Percentiles rank a stretch among this genome's conserved stretches.
These are phyloP conservation scores for Leucozona laternaria DNA, from an alignment of 2,888 invertebrate species.

Conservation along the genomic window DNA sequence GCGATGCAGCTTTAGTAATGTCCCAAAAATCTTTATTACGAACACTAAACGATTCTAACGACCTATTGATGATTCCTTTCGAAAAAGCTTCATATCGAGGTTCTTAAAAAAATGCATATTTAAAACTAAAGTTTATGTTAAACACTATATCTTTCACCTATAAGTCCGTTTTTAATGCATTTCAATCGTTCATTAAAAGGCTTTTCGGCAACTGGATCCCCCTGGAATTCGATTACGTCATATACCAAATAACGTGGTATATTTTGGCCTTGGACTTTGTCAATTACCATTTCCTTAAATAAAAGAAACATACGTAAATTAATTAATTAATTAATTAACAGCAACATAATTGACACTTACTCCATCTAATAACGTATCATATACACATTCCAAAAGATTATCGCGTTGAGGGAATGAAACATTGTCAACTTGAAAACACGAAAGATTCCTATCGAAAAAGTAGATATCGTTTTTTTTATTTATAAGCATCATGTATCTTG, in stretches of 20 bases:
- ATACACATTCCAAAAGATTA: constrained; percentile 89
- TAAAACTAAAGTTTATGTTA: constrained; percentile 5
- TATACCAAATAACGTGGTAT: constrained; percentile 97
- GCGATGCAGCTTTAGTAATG: constrained; percentile 87
- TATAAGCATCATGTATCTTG: constrained; percentile 98
- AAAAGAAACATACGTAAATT: constrained; percentile 1
- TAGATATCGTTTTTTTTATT: constrained; percentile 93
- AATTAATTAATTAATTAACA: neutral
- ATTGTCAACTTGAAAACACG: constrained; percentile 93
- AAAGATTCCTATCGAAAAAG: constrained; percentile 97
- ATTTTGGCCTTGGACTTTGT: constrained; percentile 89
- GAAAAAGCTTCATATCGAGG: constrained; percentile 90
- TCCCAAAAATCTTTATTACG: constrained; percentile 97
- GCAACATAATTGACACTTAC: constrained; percentile 85
- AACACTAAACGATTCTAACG: constrained; percentile 94
- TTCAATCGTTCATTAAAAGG: constrained; percentile 91
- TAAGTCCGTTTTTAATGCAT: constrained; percentile 90
- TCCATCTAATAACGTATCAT: constrained; percentile 95
- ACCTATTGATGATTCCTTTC: constrained; percentile 89
- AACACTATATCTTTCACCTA: constrained; percentile 83
- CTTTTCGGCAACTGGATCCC: constrained; percentile 89
- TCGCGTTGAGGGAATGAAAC: constrained; percentile 91
- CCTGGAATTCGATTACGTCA: constrained; percentile 94
- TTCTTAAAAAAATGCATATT: constrained; percentile 77
- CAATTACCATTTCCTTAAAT: constrained; percentile 97